phyloP scores from a whole-genome alignment of 2,888 invertebrate species.

The Oegoconia quadripuncta region DNA sequence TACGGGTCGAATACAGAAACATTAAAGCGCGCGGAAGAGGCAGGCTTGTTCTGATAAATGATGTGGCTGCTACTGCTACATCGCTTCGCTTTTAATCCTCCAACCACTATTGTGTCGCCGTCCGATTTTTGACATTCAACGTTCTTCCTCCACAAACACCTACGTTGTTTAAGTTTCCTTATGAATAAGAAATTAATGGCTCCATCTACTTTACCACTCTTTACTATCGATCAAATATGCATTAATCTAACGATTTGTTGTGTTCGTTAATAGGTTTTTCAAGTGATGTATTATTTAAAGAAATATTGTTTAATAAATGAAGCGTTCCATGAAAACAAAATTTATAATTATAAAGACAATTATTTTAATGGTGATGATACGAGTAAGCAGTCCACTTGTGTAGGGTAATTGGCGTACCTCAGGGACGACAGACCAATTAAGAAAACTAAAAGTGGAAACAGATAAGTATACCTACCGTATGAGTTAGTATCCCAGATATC shows the following conservation, averaged over 20 bases:
- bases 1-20: constrained; percentile 34
- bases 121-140: constrained; percentile 66
- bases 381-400: too few relatives aligned
- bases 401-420: too few relatives aligned
- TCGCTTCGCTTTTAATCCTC: constrained; percentile 75
- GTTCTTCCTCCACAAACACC: constrained; percentile 55
- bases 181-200: constrained; percentile 66
- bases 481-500: too few relatives aligned
- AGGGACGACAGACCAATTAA: too few relatives aligned
- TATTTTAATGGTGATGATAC: too few relatives aligned
- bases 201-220: constrained; percentile 52
- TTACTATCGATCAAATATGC: constrained; percentile 54
- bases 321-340: too few relatives aligned
- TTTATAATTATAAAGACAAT: too few relatives aligned
- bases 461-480: too few relatives aligned
- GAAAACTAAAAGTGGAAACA: too few relatives aligned
- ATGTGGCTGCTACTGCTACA: constrained; percentile 69
- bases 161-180: constrained; percentile 52
- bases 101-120: constrained; percentile 64
- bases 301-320: too few relatives aligned
- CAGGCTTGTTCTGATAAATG: constrained; percentile 70
- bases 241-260: constrained; percentile 46
- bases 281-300: too few relatives aligned
- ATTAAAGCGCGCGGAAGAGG: constrained; percentile 47
- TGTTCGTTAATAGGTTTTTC: too few relatives aligned